These are phyloP conservation scores for Catagonus wagneri DNA, from an alignment of 2,113 vertebrate species.

Conservation along the genomic window DNA sequence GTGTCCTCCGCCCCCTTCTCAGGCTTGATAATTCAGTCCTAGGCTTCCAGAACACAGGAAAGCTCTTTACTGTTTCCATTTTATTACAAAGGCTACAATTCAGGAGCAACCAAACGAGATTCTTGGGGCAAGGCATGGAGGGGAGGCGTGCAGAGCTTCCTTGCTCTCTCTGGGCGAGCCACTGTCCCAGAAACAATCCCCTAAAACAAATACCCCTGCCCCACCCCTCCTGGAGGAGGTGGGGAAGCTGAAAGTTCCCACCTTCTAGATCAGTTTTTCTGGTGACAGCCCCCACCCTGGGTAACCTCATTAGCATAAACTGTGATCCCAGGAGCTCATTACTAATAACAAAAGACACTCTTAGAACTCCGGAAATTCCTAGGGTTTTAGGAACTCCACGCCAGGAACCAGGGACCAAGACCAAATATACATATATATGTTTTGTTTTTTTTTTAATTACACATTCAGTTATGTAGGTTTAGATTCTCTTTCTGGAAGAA, in stretches of 20 bases:
- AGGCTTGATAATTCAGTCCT: neutral
- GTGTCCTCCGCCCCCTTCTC: neutral
- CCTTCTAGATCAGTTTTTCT: neutral
- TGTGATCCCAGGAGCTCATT: neutral
- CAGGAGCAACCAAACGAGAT: neutral
- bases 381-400: neutral
- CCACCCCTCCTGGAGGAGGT: neutral
- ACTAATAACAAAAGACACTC: neutral
- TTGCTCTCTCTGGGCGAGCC: too few species aligned
- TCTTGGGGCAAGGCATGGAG: too few species aligned
- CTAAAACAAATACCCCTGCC: neutral
- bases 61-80: neutral
- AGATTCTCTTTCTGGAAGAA: neutral
- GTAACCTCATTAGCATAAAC: conserved; percentile 15
- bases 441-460: neutral
- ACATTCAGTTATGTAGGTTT: neutral
- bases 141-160: neutral
- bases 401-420: neutral
- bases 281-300: neutral
- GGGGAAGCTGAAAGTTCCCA: neutral
- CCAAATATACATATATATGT: neutral
- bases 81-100: neutral
- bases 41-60: neutral
- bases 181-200: neutral
- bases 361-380: neutral